A percentile compares a stretch with the other conserved stretches of the same genome.
These are phyloP conservation scores for Calameuta idolon DNA, from an alignment of 2,888 invertebrate species.

Conservation along the genomic window DNA sequence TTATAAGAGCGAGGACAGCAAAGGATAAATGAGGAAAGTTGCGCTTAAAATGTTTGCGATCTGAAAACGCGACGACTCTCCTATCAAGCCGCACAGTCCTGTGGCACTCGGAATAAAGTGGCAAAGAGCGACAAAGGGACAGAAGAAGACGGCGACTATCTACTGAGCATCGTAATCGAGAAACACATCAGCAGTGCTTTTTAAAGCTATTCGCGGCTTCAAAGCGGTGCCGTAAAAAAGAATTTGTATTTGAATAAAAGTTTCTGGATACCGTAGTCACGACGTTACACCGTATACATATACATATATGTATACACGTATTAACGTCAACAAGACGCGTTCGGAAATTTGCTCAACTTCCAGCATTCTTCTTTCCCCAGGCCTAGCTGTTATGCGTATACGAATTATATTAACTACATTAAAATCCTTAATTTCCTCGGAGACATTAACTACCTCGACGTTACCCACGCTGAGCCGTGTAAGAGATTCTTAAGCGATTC, in stretches of 20 bases:
- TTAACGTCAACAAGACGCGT: neutral
- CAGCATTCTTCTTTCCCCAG: neutral
- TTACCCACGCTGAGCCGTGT: neutral
- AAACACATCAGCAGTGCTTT: neutral
- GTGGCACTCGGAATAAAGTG: neutral
- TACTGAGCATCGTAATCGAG: neutral
- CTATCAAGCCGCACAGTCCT: neutral
- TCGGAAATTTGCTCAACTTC: neutral
- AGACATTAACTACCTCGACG: neutral
- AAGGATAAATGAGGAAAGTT: neutral
- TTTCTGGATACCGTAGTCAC: conserved; percentile 29
- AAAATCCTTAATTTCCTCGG: neutral
- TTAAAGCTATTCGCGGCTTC: conserved; percentile 22
- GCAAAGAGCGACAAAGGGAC: neutral
- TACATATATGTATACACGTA: neutral
- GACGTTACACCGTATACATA: neutral
- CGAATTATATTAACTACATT: neutral
- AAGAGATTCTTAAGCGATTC: neutral
- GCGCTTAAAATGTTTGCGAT: neutral
- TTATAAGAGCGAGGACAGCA: neutral
- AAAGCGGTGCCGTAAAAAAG: conserved; percentile 32
- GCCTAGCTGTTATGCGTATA: neutral
- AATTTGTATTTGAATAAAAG: conserved; percentile 49
- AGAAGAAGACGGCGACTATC: neutral
- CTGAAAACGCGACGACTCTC: no score